Evolutionary conservation across 2,797 vertebrate species (phyloP), one percentile per base, ranked within the genome.

Genomic region (Alcedo atthis): DNA sequence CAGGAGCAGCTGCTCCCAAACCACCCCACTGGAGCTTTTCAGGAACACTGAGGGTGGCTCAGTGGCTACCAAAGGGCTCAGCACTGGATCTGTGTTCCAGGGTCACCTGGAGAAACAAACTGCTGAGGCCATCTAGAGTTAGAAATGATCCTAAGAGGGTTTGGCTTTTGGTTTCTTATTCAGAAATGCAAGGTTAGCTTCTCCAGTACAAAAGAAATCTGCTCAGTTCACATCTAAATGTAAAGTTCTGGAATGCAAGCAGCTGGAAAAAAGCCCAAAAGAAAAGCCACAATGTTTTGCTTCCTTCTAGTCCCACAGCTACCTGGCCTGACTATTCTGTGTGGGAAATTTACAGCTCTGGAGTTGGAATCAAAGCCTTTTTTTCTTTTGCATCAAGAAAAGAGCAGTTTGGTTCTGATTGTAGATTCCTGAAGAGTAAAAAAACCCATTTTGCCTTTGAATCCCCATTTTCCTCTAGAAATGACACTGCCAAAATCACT

Each of bases 1-100:
- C 70, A 74, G 81, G 51, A 92, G 40, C 73, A 90, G 79, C 66
- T 89, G 70, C 49, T 90, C 48, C 66, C 83, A 49, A 81, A 91
- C 35, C 1, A 2, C 32, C 81, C 68, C 5, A 7, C 33, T 71
- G 40, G 49, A 85, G 82, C 58, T 90, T 59, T 59, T 66, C 68
- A 80, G 12, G 28, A 93, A 79, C 45, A 49, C 42, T 26, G 40
- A 6, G 24, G 59, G 1, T 49, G 46, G 37, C 37, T 5, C 55
- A 53, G 45, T 8, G 7, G 45, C 43, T 84, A n/a, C 42, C 1
- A 16, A 18, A 76, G 30, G 33, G 26, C 14, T 81, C 80, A 71
- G 33, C 49, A 46, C 20, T 0, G 5, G 7, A 35, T 7, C 53
- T 62, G n/a, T 24, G 53, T 33, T 55, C 45, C 55, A 67, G 14